Percentiles rank a stretch among this genome's conserved stretches.
Conservation (phyloP, 2,888 invertebrate genomes). For the Volucella inflata region DNA sequence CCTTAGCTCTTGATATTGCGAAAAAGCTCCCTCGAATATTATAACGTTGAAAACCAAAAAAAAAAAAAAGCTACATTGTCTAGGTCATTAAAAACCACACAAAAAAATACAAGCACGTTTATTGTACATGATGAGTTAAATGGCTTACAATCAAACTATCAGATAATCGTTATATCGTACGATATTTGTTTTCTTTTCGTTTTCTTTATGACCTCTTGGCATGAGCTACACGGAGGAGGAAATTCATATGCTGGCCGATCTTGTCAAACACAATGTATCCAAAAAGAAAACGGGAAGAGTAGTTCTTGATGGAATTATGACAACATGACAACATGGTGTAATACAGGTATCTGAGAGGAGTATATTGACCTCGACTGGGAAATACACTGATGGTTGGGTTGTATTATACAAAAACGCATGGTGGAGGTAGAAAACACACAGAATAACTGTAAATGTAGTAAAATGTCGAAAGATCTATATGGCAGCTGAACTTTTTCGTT, state of each 20-base stretch:
- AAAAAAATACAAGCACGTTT: background rate
- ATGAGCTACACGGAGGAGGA: slow-evolving; percentile 9
- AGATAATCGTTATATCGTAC: background rate
- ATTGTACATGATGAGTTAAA: slow-evolving; percentile 10
- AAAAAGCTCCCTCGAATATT: slow-evolving; percentile 33
- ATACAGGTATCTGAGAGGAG: slow-evolving; percentile 27
- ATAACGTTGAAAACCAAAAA: background rate
- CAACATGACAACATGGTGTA: slow-evolving; percentile 1
- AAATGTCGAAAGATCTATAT: background rate
- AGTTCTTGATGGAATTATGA: background rate
- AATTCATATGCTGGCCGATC: slow-evolving; percentile 5
- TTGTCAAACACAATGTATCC: too few species aligned
- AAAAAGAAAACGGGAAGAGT: background rate
- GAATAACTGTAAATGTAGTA: slow-evolving; percentile 19
- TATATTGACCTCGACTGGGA: slow-evolving; percentile 42
- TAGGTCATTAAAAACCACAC: slow-evolving; percentile 47
- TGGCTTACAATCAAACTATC: slow-evolving; percentile 2
- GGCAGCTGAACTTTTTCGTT: slow-evolving; percentile 4
- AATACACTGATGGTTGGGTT: slow-evolving; percentile 29
- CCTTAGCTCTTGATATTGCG: background rate
- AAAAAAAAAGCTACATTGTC: slow-evolving; percentile 53
- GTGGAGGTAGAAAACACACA: background rate
- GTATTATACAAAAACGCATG: slow-evolving; percentile 6
- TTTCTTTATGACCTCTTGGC: slow-evolving; percentile 46
- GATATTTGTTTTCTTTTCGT: slow-evolving; percentile 18